A percentile compares a stretch with the other conserved stretches of the same genome.
Evolutionary conservation across 2,113 vertebrate genomes (phyloP).

Genomic region (Perca flavescens): DNA sequence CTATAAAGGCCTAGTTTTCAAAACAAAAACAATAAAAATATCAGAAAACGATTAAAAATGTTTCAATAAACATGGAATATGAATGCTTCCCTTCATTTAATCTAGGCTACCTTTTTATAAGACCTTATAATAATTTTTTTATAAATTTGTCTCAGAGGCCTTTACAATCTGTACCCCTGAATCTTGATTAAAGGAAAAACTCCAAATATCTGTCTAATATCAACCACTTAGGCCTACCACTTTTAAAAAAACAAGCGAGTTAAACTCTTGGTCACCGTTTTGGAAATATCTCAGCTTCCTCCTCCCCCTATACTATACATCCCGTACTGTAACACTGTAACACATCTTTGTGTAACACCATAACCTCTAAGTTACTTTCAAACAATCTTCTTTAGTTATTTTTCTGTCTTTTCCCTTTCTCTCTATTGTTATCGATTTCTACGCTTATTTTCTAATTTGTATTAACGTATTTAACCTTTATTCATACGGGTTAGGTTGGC

Average conservation of each 20-base stretch:
- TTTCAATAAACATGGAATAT: neutral
- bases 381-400: neutral
- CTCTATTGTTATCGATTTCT: neutral
- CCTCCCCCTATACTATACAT: neutral
- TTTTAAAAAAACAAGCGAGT: neutral
- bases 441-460: neutral
- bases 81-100: neutral
- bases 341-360: neutral
- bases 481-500: neutral
- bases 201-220: neutral
- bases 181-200: neutral
- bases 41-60: neutral
- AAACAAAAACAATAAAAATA: neutral
- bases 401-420: neutral
- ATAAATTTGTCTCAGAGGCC: neutral
- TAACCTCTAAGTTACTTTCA: neutral
- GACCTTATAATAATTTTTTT: neutral
- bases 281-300: neutral
- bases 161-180: neutral
- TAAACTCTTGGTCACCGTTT: neutral
- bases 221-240: neutral
- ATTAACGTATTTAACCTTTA: neutral
- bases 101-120: neutral
- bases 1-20: neutral
- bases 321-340: neutral